These are phyloP conservation scores for Stenichneumon culpator DNA, from an alignment of 2,888 invertebrate species.

Conservation along the genomic window DNA sequence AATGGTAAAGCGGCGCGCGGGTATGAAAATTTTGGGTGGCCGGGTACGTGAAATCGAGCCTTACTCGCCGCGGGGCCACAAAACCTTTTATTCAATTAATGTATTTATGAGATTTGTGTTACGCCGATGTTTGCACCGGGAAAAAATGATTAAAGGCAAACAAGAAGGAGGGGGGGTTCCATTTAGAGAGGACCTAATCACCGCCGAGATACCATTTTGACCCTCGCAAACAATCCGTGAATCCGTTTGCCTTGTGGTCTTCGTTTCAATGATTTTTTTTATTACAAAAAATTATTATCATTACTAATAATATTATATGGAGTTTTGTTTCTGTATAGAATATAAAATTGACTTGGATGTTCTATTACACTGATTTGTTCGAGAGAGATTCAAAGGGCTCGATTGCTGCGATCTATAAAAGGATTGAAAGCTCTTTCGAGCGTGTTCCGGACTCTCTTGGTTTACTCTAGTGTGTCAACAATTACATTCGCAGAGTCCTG, in stretches of 20 bases:
- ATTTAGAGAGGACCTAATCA: conserved; percentile 31
- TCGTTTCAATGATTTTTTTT: not conserved
- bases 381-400: not conserved
- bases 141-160: conserved; percentile 84
- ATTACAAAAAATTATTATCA: not conserved
- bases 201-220: conserved; percentile 26
- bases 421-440: not conserved
- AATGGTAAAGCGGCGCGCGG: not conserved
- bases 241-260: not conserved
- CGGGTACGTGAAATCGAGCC: conserved; percentile 45
- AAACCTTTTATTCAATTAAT: conserved; percentile 81
- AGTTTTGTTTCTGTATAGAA: not conserved
- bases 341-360: not conserved
- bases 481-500: not conserved
- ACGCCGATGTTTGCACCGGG: conserved; percentile 66
- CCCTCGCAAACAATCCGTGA: conserved; percentile 12
- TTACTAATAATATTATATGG: not conserved
- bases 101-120: conserved; percentile 83
- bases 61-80: conserved; percentile 64
- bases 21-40: not conserved
- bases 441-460: not conserved
- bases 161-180: conserved; percentile 55
- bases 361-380: not conserved
- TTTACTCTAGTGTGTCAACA: not conserved
- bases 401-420: not conserved